phyloP scores from a whole-genome alignment of 2,888 invertebrate genomes.

The Clitarchus hookeri region DNA sequence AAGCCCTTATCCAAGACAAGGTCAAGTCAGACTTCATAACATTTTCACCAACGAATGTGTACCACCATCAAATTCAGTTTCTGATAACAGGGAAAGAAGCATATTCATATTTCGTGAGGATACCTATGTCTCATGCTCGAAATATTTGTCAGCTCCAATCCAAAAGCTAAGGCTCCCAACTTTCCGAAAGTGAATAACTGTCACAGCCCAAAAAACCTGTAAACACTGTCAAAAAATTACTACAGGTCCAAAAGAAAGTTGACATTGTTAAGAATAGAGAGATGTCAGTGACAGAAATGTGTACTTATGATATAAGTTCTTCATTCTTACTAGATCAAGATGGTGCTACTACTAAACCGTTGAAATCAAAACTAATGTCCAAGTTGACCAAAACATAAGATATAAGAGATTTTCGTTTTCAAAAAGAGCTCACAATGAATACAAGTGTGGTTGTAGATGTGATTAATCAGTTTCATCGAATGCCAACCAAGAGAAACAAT shows the following conservation, averaged over 20 bases:
- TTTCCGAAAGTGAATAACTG: background rate
- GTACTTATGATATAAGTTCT: background rate
- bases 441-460: constrained; percentile 15
- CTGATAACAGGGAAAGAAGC: background rate
- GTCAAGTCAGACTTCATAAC: too few species aligned
- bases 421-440: background rate
- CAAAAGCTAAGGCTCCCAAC: background rate
- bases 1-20: too few species aligned
- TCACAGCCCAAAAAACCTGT: background rate
- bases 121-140: background rate
- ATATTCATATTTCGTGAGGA: background rate
- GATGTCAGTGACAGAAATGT: too few species aligned
- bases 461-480: background rate
- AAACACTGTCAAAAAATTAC: background rate
- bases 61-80: background rate
- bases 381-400: background rate
- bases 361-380: background rate
- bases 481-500: background rate
- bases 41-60: background rate
- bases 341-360: too few species aligned
- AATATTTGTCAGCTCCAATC: background rate
- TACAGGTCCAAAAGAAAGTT: background rate
- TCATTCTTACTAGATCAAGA: constrained; percentile 4
- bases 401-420: background rate
- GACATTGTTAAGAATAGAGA: background rate